Evolutionary conservation across 1,140 invertebrate species (phyloP).

Genomic region (Aphidius ervi): DNA sequence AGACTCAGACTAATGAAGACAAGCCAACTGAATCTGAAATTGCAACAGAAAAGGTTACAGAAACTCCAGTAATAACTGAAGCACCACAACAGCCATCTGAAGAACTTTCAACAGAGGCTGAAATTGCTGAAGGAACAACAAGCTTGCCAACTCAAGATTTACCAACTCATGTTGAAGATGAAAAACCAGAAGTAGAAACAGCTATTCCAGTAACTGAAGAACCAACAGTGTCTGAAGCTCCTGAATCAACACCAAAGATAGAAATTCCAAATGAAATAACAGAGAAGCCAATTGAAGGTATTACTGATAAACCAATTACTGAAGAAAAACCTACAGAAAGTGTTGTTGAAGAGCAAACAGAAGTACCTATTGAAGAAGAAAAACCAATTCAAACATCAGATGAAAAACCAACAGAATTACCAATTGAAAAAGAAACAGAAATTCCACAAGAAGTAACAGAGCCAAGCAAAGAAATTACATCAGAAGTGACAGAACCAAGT

Average conservation of each 20-base stretch:
- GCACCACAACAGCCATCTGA: neutral
- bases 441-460: neutral
- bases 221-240: neutral
- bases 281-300: slow-evolving; percentile 17
- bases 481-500: neutral
- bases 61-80: neutral
- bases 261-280: slow-evolving; percentile 16
- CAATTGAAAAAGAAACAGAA: slow-evolving; percentile 18
- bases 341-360: slow-evolving; percentile 18
- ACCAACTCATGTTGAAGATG: neutral
- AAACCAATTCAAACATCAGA: slow-evolving; percentile 24
- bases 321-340: slow-evolving; percentile 19
- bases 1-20: neutral
- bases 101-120: neutral
- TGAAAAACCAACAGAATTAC: slow-evolving; percentile 10
- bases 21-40: slow-evolving; percentile 6
- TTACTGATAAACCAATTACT: slow-evolving; percentile 11
- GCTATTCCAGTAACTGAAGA: neutral
- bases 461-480: neutral
- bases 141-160: slow-evolving; percentile 2
- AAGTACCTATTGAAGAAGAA: slow-evolving; percentile 24
- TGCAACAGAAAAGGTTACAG: slow-evolving; percentile 12
- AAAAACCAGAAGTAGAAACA: slow-evolving; percentile 13
- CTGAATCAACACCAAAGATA: slow-evolving; percentile 10
- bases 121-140: slow-evolving; percentile 12